phyloP scores from a whole-genome alignment of 30 jellyfish, hydroid and myxozoan genomes.

The Morbakka virulenta region DNA sequence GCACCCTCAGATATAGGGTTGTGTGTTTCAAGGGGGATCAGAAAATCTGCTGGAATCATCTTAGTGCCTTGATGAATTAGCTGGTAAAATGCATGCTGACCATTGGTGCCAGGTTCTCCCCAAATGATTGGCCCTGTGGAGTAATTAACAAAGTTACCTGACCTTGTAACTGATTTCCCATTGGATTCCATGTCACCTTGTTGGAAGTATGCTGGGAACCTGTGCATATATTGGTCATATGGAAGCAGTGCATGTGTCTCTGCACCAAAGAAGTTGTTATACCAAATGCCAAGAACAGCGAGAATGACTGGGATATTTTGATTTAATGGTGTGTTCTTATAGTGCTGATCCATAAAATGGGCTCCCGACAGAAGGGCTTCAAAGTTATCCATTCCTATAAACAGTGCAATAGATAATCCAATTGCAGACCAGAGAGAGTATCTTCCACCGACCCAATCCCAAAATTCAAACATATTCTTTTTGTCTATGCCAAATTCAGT shows the following conservation, averaged over 20 bases:
- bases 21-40: slow-evolving; percentile 82
- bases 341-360: slow-evolving; percentile 87
- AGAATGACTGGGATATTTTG: slow-evolving; percentile 77
- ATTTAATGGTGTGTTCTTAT: slow-evolving; percentile 40
- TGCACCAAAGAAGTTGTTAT: slow-evolving; percentile 86
- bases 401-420: slow-evolving; percentile 90
- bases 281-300: slow-evolving; percentile 96
- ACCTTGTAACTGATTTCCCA: slow-evolving; percentile 88
- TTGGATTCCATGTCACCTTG: slow-evolving; percentile 99
- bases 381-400: slow-evolving; percentile 91
- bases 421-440: slow-evolving; percentile 99
- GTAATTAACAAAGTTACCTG: slow-evolving; percentile 74
- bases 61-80: slow-evolving; percentile 97
- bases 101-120: slow-evolving; percentile 99
- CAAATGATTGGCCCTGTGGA: slow-evolving; percentile 97
- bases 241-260: slow-evolving; percentile 98
- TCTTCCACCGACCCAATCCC: slow-evolving; percentile 99
- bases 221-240: slow-evolving; percentile 98
- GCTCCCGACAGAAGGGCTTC: slow-evolving; percentile 93
- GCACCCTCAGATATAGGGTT: slow-evolving; percentile 80
- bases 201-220: slow-evolving; percentile 99
- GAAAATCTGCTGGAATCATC: slow-evolving; percentile 90
- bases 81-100: slow-evolving; percentile 99
- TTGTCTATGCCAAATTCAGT: slow-evolving; percentile 96
- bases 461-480: slow-evolving; percentile 91